phyloP scores from a whole-genome alignment of 2,113 vertebrate genomes.

The Dipodomys stephensi region DNA sequence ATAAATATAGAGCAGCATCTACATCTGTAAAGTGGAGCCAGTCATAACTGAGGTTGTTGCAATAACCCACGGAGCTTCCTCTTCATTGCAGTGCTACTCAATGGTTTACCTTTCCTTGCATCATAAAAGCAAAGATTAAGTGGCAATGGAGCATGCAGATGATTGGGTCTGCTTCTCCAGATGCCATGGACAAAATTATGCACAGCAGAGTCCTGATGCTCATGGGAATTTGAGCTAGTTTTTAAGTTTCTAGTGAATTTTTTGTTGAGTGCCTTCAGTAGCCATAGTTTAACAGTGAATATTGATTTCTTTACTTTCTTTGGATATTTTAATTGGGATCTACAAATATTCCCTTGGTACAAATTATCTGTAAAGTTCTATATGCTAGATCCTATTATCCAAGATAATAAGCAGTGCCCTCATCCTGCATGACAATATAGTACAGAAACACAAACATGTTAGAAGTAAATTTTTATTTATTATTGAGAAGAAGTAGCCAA shows the following conservation, averaged over 20 bases:
- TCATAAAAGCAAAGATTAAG: not conserved
- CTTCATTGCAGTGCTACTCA: not conserved
- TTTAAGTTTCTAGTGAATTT: not conserved
- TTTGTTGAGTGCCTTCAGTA: not conserved
- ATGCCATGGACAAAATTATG: not conserved
- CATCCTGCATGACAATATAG: not conserved
- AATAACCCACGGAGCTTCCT: not conserved
- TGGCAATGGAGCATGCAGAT: not conserved
- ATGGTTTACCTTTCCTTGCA: not conserved
- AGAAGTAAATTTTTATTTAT: constrained; percentile 5
- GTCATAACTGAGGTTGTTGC: not conserved
- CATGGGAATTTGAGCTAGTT: not conserved
- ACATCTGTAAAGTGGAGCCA: not conserved
- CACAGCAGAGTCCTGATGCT: not conserved
- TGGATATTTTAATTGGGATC: not conserved
- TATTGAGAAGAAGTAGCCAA: not conserved
- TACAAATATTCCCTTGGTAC: not conserved
- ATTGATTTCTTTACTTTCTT: constrained; percentile 44
- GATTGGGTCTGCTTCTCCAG: not conserved
- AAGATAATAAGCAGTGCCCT: not conserved
- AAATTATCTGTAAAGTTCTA: not conserved
- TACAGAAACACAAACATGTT: not conserved
- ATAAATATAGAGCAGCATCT: not conserved
- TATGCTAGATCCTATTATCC: not conserved
- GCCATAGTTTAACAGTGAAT: not conserved